Evolutionary conservation across 1,140 invertebrate genomes (phyloP).

Genomic region (Drosophila bocki): DNA sequence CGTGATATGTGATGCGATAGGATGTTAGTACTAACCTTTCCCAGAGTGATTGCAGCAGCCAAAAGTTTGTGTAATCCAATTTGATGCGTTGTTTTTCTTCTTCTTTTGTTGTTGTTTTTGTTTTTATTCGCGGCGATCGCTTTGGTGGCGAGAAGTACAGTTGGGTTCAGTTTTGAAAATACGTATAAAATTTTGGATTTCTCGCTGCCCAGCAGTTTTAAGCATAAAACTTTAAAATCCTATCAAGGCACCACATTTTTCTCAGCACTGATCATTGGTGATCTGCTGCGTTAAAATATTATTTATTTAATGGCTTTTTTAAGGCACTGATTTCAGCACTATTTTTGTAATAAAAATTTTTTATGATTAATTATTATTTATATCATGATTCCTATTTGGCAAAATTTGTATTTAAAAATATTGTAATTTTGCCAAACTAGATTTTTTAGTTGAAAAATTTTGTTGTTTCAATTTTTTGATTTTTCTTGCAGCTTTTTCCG

Average conservation of each 20-base stretch:
- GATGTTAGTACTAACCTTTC: conserved; percentile 70
- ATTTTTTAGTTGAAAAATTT: neutral
- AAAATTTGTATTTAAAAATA: neutral
- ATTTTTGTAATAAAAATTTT: conserved; percentile 19
- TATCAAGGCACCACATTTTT: conserved; percentile 73
- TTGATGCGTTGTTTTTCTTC: conserved; percentile 53
- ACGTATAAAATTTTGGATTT: conserved; percentile 20
- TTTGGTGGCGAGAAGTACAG: conserved; percentile 46
- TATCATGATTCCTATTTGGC: neutral
- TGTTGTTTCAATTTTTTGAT: conserved; percentile 2
- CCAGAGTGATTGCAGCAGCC: conserved; percentile 72
- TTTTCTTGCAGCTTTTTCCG: conserved; percentile 36
- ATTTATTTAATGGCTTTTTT: conserved; percentile 46
- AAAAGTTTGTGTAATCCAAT: conserved; percentile 80
- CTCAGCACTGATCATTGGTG: conserved; percentile 30
- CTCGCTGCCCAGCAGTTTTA: conserved; percentile 33
- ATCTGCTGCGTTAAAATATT: conserved; percentile 6
- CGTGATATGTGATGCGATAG: conserved; percentile 39
- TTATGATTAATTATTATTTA: neutral
- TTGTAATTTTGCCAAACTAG: neutral
- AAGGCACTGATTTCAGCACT: conserved; percentile 71
- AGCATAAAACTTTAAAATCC: conserved; percentile 65
- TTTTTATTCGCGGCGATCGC: conserved; percentile 6
- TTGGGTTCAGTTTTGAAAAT: conserved; percentile 48
- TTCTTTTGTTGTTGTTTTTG: too few species aligned